Evolutionary conservation across 1,140 invertebrate species (phyloP).

Genomic region (Sitophilus oryzae): DNA sequence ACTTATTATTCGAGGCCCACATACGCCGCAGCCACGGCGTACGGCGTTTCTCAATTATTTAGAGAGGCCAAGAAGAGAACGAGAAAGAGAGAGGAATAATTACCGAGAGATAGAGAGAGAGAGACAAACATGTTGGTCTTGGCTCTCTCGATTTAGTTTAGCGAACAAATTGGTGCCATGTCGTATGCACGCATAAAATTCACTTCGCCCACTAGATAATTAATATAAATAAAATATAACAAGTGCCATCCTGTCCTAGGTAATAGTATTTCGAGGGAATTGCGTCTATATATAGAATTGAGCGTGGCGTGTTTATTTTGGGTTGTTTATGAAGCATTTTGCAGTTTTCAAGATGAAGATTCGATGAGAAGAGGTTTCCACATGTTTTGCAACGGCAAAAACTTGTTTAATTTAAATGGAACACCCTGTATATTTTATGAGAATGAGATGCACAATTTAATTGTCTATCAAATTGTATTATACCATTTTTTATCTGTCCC

Average conservation of each 20-base stretch:
- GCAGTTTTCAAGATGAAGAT: too few species aligned
- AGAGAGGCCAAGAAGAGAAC: constrained; percentile 5
- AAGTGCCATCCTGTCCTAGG: constrained; percentile 35
- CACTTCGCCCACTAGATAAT: constrained; percentile 37
- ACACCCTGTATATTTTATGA: too few species aligned
- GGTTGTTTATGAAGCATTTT: too few species aligned
- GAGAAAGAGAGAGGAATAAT: background rate
- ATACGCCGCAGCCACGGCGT: constrained; percentile 8
- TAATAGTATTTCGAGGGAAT: background rate
- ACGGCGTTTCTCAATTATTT: constrained; percentile 20
- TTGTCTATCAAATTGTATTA: too few species aligned
- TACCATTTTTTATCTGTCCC: too few species aligned
- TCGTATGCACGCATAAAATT: too few species aligned
- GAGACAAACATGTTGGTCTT: constrained; percentile 8
- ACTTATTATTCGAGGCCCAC: constrained; percentile 12
- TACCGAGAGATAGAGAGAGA: background rate
- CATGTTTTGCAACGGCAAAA: too few species aligned
- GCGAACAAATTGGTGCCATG: constrained; percentile 35
- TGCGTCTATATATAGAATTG: too few species aligned
- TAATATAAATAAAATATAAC: constrained; percentile 42
- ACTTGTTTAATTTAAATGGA: too few species aligned
- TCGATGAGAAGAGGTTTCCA: too few species aligned
- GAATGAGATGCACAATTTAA: too few species aligned
- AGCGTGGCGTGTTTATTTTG: too few species aligned
- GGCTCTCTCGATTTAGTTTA: constrained; percentile 33